These are phyloP conservation scores for Pyrocoelia pectoralis DNA, from an alignment of 2,888 invertebrate species.

Conservation along the genomic window DNA sequence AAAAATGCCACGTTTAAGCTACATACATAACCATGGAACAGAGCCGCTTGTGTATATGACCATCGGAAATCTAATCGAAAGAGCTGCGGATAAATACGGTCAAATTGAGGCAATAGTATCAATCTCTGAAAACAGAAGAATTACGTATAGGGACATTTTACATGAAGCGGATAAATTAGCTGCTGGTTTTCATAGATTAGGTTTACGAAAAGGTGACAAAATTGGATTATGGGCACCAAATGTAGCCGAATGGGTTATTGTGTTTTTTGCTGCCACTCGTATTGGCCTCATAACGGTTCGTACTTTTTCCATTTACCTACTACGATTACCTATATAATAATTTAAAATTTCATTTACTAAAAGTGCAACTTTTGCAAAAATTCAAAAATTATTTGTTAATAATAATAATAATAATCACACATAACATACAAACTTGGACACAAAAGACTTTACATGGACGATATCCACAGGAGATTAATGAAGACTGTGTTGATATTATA, in stretches of 20 bases:
- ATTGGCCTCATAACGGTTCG: slow-evolving; percentile 78
- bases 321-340: too few species aligned
- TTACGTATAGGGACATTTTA: slow-evolving; percentile 64
- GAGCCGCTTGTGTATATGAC: slow-evolving; percentile 64
- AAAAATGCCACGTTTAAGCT: too few species aligned
- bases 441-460: too few species aligned
- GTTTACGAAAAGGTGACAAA: slow-evolving; percentile 75
- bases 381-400: too few species aligned
- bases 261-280: slow-evolving; percentile 73
- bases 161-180: slow-evolving; percentile 72
- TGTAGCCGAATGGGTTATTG: slow-evolving; percentile 79
- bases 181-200: slow-evolving; percentile 71
- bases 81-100: slow-evolving; percentile 63
- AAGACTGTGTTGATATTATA: too few species aligned
- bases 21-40: slow-evolving; percentile 62
- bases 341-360: too few species aligned
- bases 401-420: too few species aligned
- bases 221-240: slow-evolving; percentile 86
- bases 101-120: slow-evolving; percentile 68
- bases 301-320: too few species aligned
- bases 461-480: too few species aligned
- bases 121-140: slow-evolving; percentile 61
- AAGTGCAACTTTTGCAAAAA: too few species aligned
- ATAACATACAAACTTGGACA: too few species aligned
- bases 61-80: slow-evolving; percentile 66